Evolutionary conservation across 2,113 vertebrate species (phyloP), one percentile per base, ranked within the genome.

Genomic region (Porphyrio hochstetteri): DNA sequence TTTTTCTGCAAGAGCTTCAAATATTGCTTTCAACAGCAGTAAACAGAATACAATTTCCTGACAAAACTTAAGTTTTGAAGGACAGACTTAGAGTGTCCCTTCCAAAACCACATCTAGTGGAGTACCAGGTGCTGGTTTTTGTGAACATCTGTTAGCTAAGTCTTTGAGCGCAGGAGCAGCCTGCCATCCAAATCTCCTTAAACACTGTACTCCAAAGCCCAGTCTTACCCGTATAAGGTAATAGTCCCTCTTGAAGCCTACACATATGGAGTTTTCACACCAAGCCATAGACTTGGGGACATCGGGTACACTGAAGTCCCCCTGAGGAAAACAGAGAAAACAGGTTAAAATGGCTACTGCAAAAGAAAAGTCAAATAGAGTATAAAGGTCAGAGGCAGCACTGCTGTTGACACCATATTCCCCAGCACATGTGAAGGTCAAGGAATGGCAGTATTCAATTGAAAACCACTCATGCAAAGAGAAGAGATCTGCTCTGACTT

Each of bases 261-360:
- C 99, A 95, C 99, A 99, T 89, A 99, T 99, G 84, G 99, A 99
- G 96, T 99, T 99, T 96, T 99, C 98, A 97, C 99, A 99, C 99
- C 99, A 99, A 16, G 99, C 99, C 99, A 99, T 99, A 69, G 99
- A 99, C 89, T 99, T 99, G 61, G 99, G 99, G 91, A 99, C 98
- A 96, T 99, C 99, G 44, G 99, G 99, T 57, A 99, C 99, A 63
- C 98, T 98, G 70, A 99, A 98, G 92, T 99, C 99, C 2, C 99
- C 99, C 99, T 99, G 82, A 71, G 95, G 95, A 82, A 94, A 70
- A 94, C 40, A 79, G 50, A 19, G 10, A 86, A 55, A 93, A 85
- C 8, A 70, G 24, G 57, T 91, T 60, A 69, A 74, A 92, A 50
- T 21, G 33, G 28, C 17, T 76, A 28, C 78, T 82, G 81, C 1